phyloP scores from a whole-genome alignment of 2,888 invertebrate genomes.

The Furcula furcula region DNA sequence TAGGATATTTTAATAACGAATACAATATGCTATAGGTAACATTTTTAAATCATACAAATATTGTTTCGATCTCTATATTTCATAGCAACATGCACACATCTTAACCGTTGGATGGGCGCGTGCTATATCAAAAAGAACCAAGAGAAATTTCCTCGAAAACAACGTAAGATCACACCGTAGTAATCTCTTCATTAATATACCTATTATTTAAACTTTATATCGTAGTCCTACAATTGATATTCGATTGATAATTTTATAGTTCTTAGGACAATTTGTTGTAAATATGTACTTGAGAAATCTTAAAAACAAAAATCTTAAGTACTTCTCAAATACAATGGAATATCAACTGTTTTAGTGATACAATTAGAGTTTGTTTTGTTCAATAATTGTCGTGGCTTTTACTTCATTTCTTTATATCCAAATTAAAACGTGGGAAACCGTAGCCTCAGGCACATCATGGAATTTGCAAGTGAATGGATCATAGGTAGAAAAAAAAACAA shows the following conservation, averaged over 20 bases:
- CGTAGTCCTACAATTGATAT: slow-evolving; percentile 30
- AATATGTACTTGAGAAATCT: slow-evolving; percentile 34
- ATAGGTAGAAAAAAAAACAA: slow-evolving; percentile 32
- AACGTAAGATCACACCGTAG: slow-evolving; percentile 41
- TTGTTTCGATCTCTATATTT: too few species aligned
- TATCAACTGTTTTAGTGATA: too few species aligned
- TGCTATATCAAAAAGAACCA: slow-evolving; percentile 49
- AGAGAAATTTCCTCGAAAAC: slow-evolving; percentile 49
- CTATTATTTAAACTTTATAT: slow-evolving; percentile 31
- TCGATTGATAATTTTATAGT: slow-evolving; percentile 31
- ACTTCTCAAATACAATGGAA: slow-evolving; percentile 1
- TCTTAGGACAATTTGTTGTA: slow-evolving; percentile 41
- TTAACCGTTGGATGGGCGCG: slow-evolving; percentile 30
- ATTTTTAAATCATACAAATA: too few species aligned
- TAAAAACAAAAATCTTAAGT: slow-evolving; percentile 4
- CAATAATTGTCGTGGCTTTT: slow-evolving; percentile 13
- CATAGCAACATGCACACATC: too few species aligned
- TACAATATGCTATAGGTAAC: too few species aligned
- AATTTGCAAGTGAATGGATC: slow-evolving; percentile 61
- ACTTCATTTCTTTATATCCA: slow-evolving; percentile 37
- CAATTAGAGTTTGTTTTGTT: too few species aligned
- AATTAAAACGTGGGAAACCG: slow-evolving; percentile 80
- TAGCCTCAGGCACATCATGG: slow-evolving; percentile 83
- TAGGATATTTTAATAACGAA: too few species aligned
- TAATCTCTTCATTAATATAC: slow-evolving; percentile 54